Percentiles rank a stretch among this genome's conserved stretches.
Evolutionary conservation across 1,140 invertebrate species (phyloP).

Genomic region (Nephila pilipes): DNA sequence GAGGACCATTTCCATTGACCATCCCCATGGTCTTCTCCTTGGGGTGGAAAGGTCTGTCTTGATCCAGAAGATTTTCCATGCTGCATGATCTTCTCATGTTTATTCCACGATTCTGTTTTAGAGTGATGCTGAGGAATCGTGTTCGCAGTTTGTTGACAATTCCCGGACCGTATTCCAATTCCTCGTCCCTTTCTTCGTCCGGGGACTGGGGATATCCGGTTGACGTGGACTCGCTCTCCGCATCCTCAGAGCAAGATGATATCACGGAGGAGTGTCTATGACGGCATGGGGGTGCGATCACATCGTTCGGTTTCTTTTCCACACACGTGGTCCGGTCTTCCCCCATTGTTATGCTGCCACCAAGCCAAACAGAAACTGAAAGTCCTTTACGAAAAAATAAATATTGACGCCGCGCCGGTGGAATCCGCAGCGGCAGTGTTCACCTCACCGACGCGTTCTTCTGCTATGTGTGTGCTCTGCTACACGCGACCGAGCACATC

Average conservation of each 20-base stretch:
- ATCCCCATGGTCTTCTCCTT: neutral
- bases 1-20: slow-evolving; percentile 40
- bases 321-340: slow-evolving; percentile 64
- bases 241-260: slow-evolving; percentile 71
- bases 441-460: slow-evolving; percentile 41
- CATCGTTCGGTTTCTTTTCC: slow-evolving; percentile 43
- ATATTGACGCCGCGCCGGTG: slow-evolving; percentile 25
- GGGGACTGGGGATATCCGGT: slow-evolving; percentile 59
- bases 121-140: slow-evolving; percentile 90
- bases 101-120: slow-evolving; percentile 86
- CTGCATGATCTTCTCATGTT: slow-evolving; percentile 89
- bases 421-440: slow-evolving; percentile 39
- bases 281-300: slow-evolving; percentile 28
- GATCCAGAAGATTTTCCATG: slow-evolving; percentile 90
- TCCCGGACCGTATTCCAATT: slow-evolving; percentile 93
- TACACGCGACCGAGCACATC: slow-evolving; percentile 73
- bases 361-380: neutral
- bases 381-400: neutral
- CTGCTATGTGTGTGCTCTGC: slow-evolving; percentile 52
- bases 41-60: slow-evolving; percentile 80
- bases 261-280: slow-evolving; percentile 70
- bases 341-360: slow-evolving; percentile 28
- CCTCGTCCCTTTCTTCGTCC: slow-evolving; percentile 82
- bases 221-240: slow-evolving; percentile 58
- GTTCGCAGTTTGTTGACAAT: slow-evolving; percentile 89